Conservation (phyloP, 2,797 vertebrate genomes). For the Micromesistius poutassou region DNA sequence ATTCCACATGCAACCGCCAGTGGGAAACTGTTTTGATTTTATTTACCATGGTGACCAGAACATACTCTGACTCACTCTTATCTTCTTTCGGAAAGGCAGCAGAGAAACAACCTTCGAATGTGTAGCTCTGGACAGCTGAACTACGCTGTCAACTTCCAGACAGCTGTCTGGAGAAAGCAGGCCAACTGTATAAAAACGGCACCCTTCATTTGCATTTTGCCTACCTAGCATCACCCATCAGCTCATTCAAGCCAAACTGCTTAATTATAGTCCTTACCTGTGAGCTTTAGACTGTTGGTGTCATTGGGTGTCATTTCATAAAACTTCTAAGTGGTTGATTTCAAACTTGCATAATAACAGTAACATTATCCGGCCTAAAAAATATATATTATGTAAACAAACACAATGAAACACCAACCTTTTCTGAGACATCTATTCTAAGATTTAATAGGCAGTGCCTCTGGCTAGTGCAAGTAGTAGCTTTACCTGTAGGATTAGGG, state of each 20-base stretch:
- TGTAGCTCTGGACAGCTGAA: slow-evolving; percentile 47
- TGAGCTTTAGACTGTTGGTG: not conserved
- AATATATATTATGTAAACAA: not conserved
- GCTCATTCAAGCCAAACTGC: not conserved
- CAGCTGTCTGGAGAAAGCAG: slow-evolving; percentile 14
- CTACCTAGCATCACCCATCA: slow-evolving; percentile 22
- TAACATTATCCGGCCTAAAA: not conserved
- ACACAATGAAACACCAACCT: not conserved
- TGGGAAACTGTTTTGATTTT: slow-evolving; percentile 56
- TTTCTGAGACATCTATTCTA: not conserved
- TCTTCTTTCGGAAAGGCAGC: slow-evolving; percentile 43
- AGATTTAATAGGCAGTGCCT: not conserved
- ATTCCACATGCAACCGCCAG: slow-evolving; percentile 42
- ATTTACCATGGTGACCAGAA: slow-evolving; percentile 66
- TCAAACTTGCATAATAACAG: not conserved
- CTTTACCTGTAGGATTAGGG: not conserved
- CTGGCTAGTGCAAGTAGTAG: not conserved
- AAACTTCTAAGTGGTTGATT: not conserved
- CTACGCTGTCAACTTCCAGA: slow-evolving; percentile 35
- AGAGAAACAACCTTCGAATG: slow-evolving; percentile 44
- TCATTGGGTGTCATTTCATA: slow-evolving; percentile 6
- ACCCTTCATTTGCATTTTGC: slow-evolving; percentile 10
- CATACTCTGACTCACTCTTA: slow-evolving; percentile 46
- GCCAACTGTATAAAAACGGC: slow-evolving; percentile 16
- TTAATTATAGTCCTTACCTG: slow-evolving; percentile 14